Conservation (phyloP, 2,888 invertebrate species). For the Aphrophora alni region DNA sequence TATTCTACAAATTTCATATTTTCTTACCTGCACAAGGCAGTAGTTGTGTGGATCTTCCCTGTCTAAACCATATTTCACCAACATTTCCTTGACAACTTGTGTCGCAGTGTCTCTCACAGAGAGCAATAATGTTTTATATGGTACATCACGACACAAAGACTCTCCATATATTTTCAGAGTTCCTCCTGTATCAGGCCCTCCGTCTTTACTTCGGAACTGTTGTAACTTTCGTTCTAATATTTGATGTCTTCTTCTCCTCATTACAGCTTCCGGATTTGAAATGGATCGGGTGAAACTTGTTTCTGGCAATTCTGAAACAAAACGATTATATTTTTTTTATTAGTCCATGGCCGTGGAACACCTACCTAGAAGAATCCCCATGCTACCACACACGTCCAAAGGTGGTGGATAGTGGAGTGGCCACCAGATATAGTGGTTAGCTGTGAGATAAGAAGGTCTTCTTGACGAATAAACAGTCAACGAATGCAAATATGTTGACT, state of each 20-base stretch:
- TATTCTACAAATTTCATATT: too few species aligned
- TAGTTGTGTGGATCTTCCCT: slow-evolving; percentile 89
- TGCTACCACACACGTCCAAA: too few species aligned
- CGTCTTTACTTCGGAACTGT: slow-evolving; percentile 93
- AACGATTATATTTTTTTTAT: too few species aligned
- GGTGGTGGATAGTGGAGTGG: too few species aligned
- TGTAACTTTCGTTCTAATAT: slow-evolving; percentile 96
- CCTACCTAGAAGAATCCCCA: too few species aligned
- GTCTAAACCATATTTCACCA: slow-evolving; percentile 94
- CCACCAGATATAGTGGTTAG: too few species aligned
- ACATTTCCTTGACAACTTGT: slow-evolving; percentile 92
- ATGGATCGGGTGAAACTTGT: slow-evolving; percentile 98
- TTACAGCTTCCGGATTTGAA: slow-evolving; percentile 99
- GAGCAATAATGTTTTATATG: slow-evolving; percentile 95
- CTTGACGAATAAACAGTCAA: too few species aligned
- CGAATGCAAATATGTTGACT: too few species aligned
- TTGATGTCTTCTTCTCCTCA: slow-evolving; percentile 95
- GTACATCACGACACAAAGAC: slow-evolving; percentile 93
- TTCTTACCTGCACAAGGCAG: slow-evolving; percentile 90
- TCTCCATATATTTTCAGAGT: slow-evolving; percentile 96
- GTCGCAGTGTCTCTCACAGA: slow-evolving; percentile 93
- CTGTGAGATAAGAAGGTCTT: too few species aligned
- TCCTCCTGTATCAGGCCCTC: slow-evolving; percentile 92
- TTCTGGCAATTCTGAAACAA: slow-evolving; percentile 84
- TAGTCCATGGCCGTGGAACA: too few species aligned